Evolutionary conservation across 2,888 invertebrate species (phyloP).

Genomic region (Ennomos fuscantarius): DNA sequence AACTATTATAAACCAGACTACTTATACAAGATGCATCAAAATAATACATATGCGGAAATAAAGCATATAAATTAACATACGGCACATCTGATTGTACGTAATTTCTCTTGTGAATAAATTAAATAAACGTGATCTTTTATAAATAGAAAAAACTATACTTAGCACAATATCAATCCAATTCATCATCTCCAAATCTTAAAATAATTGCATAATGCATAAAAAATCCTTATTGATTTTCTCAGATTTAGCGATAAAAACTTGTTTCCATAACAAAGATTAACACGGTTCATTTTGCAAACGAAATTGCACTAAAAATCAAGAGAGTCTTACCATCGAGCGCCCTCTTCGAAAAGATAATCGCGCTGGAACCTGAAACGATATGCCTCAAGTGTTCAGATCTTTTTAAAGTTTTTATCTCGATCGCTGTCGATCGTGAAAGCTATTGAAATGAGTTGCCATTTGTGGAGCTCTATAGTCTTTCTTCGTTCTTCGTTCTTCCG

Average conservation of each 20-base stretch:
- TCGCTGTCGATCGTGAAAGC: conserved; percentile 30
- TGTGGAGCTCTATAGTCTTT: conserved; percentile 39
- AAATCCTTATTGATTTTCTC: conserved; percentile 45
- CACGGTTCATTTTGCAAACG: conserved; percentile 55
- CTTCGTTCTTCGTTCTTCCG: too few relatives aligned
- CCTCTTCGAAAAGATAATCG: conserved; percentile 33
- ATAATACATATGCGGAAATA: too few relatives aligned
- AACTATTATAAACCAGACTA: too few relatives aligned
- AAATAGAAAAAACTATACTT: conserved; percentile 1
- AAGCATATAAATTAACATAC: too few relatives aligned
- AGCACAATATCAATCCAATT: conserved; percentile 4
- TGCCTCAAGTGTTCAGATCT: background rate
- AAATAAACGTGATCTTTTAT: too few relatives aligned
- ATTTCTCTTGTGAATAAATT: too few relatives aligned
- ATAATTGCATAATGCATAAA: too few relatives aligned
- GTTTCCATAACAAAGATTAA: conserved; percentile 55
- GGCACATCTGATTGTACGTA: too few relatives aligned
- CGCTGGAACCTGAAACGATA: conserved; percentile 28
- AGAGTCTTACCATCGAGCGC: conserved; percentile 34
- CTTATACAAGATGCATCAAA: too few relatives aligned
- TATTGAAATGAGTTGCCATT: conserved; percentile 35
- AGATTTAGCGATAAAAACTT: conserved; percentile 56
- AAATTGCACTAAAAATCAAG: conserved; percentile 53
- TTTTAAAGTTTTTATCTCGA: conserved; percentile 13
- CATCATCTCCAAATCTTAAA: conserved; percentile 6